Evolutionary conservation across 2,797 vertebrate species (phyloP).

Genomic region (Astyanax mexicanus): DNA sequence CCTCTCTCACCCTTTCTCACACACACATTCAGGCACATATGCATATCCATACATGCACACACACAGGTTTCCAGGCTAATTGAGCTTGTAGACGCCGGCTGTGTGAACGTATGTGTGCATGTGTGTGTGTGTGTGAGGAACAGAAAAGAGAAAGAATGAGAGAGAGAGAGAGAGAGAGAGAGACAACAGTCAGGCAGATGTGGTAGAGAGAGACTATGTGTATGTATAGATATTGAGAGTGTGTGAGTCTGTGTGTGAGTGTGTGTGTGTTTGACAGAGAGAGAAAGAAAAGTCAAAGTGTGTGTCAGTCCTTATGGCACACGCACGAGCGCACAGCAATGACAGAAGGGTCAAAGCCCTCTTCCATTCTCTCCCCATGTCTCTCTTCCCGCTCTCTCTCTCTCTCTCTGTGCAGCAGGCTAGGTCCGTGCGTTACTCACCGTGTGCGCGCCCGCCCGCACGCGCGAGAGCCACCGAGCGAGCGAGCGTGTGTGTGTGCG

Average conservation of each 20-base stretch:
- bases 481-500: conserved; percentile 63
- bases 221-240: conserved; percentile 37
- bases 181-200: too few relatives aligned
- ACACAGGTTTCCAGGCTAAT: conserved; percentile 54
- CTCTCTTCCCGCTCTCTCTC: conserved; percentile 65
- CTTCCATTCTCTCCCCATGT: conserved; percentile 68
- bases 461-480: too few relatives aligned
- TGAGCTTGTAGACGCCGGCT: conserved; percentile 62
- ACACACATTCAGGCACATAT: too few relatives aligned
- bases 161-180: conserved; percentile 23
- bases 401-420: conserved; percentile 31
- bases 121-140: conserved; percentile 29
- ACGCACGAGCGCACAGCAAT: conserved; percentile 81
- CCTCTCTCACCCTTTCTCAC: too few relatives aligned
- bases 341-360: conserved; percentile 87
- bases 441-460: conserved; percentile 58
- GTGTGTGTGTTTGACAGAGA: conserved; percentile 25
- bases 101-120: neutral
- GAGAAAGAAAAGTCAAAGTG: conserved; percentile 51
- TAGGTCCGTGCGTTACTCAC: conserved; percentile 72
- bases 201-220: neutral
- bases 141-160: too few relatives aligned
- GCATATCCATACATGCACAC: neutral
- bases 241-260: conserved; percentile 28
- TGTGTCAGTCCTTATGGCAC: conserved; percentile 58